Percentiles rank a stretch among this genome's conserved stretches.
Conservation (phyloP, 2,113 vertebrate species). For the Naja naja region DNA sequence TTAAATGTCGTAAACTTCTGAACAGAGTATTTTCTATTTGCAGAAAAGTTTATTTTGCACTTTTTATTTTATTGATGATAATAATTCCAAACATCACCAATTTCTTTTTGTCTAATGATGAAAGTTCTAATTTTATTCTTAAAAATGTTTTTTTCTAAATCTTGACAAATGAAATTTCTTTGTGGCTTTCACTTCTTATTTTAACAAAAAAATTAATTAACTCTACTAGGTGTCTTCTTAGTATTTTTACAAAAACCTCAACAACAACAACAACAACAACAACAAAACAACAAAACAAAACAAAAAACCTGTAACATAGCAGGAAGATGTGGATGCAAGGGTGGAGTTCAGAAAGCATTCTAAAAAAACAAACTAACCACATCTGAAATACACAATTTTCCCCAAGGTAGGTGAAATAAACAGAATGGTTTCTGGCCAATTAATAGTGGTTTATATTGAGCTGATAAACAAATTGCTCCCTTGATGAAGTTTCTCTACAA, state of each 20-base stretch:
- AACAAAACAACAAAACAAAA: not conserved
- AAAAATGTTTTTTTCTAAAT: rapidly evolving
- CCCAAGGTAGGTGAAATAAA: conserved; percentile 47
- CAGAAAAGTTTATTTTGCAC: not conserved
- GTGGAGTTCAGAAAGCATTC: not conserved
- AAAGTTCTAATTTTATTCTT: conserved; percentile 1
- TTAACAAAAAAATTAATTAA: not conserved
- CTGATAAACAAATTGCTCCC: not conserved
- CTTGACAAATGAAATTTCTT: not conserved
- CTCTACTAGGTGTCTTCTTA: not conserved
- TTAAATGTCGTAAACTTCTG: not conserved
- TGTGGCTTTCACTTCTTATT: conserved; percentile 19
- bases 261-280: not conserved
- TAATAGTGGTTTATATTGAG: not conserved
- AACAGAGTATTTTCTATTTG: not conserved
- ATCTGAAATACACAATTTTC: conserved; percentile 44
- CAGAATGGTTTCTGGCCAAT: conserved; percentile 11
- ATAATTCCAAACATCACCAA: not conserved
- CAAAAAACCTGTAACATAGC: not conserved
- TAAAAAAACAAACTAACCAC: conserved; percentile 52
- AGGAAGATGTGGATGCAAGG: conserved; percentile 13
- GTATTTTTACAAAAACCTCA: not conserved
- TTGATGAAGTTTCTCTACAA: not conserved
- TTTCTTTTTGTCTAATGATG: not conserved
- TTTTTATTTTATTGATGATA: not conserved